Percentiles rank a stretch among this genome's conserved stretches.
These are phyloP conservation scores for Notocelia uddmanniana DNA, from an alignment of 2,888 invertebrate species.

Conservation along the genomic window DNA sequence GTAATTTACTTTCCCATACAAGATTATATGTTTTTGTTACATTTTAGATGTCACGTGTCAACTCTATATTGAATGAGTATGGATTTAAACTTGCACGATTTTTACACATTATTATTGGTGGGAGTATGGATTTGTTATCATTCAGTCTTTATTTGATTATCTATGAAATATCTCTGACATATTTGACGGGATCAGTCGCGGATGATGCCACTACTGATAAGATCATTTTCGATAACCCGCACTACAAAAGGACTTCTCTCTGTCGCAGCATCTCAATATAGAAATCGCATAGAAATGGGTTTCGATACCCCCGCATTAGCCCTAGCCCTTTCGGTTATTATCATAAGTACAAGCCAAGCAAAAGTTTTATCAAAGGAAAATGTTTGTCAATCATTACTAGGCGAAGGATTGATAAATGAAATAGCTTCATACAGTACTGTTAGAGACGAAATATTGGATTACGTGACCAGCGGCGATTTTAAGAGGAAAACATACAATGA, in stretches of 20 bases:
- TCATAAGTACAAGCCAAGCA: slow-evolving; percentile 56
- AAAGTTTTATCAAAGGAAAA: slow-evolving; percentile 62
- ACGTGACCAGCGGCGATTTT: slow-evolving; percentile 81
- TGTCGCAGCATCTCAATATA: slow-evolving; percentile 58
- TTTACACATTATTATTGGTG: too few relatives aligned
- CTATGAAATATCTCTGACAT: slow-evolving; percentile 23
- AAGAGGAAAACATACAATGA: slow-evolving; percentile 85
- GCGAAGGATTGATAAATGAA: slow-evolving; percentile 82
- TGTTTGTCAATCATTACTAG: slow-evolving; percentile 70
- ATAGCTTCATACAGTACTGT: slow-evolving; percentile 85
- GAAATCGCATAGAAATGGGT: slow-evolving; percentile 61
- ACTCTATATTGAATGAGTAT: not conserved
- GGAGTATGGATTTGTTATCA: too few relatives aligned
- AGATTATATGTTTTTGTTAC: too few relatives aligned
- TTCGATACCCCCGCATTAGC: slow-evolving; percentile 54
- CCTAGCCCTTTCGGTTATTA: slow-evolving; percentile 59
- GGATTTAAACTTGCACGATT: too few relatives aligned
- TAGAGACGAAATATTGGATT: slow-evolving; percentile 81
- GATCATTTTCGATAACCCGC: slow-evolving; percentile 51
- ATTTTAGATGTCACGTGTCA: too few relatives aligned
- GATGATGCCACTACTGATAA: slow-evolving; percentile 54
- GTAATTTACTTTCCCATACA: too few relatives aligned
- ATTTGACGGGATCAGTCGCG: slow-evolving; percentile 13
- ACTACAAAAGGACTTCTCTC: slow-evolving; percentile 57
- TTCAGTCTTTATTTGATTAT: not conserved